Evolutionary conservation across 2,797 vertebrate species (phyloP), one percentile per base, ranked within the genome.

Genomic region (Onychomys leucogaster): DNA sequence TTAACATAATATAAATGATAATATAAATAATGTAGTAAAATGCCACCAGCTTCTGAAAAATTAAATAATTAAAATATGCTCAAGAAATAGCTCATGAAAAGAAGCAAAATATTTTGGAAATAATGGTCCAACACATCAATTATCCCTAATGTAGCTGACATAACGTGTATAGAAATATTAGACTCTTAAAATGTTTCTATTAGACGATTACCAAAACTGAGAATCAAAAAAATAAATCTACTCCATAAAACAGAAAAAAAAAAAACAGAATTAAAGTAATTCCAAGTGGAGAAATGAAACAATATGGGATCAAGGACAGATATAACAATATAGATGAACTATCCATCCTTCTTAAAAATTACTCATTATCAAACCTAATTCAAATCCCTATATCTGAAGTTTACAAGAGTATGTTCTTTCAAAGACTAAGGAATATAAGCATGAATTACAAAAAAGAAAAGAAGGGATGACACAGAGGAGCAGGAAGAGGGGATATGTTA

Each of bases 371-470:
- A 69, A 85, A 77, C 34, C 23, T 34, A 10, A 29, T 32, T 73
- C 2, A 37, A 95, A 76, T 16, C 13, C 0, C 0, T 63, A 75
- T 9, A 55, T 49, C 34, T 77, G 73, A 55, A 69, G 76, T 37
- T 81, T 69, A 86, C 32, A 57, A 17, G 12, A 76, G 11, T 52
- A 25, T 95, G 34, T 16, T 41, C 41, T 93, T 85, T 34, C 25
- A 94, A 91, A 90, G 17, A 92, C 63, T 59, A 73, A 67, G 65
- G 65, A 12, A 76, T 87, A n/a, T 55, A 88, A 85, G 63, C 25
- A 14, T n/a, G 27, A 85, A 76, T 77, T 90, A 49, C 43, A 9
- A 37, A 2, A 17, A 49, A n/a, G 16, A 21, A n/a, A 16, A 29
- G 4, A 34, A 41, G 46, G 21, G 23, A 46, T 49, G 1, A 61